These are phyloP conservation scores for Microplitis mediator DNA, from an alignment of 1,140 invertebrate species.

Conservation along the genomic window DNA sequence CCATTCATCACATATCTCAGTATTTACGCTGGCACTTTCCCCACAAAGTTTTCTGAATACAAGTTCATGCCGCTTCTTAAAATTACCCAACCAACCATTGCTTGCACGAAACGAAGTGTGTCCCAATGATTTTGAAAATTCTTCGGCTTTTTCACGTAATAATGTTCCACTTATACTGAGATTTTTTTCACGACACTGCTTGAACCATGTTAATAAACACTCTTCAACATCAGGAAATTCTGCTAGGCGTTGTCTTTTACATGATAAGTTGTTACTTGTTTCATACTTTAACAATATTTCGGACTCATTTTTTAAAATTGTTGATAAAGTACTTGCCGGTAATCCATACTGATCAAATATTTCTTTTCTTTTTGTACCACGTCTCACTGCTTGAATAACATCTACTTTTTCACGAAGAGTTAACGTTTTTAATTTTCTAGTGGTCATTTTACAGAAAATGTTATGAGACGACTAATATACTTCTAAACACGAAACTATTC, in stretches of 20 bases:
- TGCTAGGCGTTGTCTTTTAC: slow-evolving; percentile 20
- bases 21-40: slow-evolving; percentile 42
- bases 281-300: slow-evolving; percentile 10
- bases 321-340: slow-evolving; percentile 27
- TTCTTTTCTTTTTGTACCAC: slow-evolving; percentile 18
- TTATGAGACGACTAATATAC: too few relatives aligned
- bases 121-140: slow-evolving; percentile 44
- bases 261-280: not conserved
- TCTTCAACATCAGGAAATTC: slow-evolving; percentile 35
- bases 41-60: slow-evolving; percentile 45
- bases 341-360: slow-evolving; percentile 20
- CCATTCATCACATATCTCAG: slow-evolving; percentile 34
- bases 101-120: slow-evolving; percentile 43
- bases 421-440: not conserved
- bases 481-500: too few relatives aligned
- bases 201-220: slow-evolving; percentile 40
- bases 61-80: slow-evolving; percentile 44
- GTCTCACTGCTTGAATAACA: slow-evolving; percentile 3
- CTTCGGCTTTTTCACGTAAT: slow-evolving; percentile 46
- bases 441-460: too few relatives aligned
- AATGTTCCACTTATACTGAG: slow-evolving; percentile 45
- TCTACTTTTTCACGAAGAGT: slow-evolving; percentile 1
- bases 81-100: slow-evolving; percentile 52
- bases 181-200: slow-evolving; percentile 44
- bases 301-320: slow-evolving; percentile 22